These are phyloP conservation scores for Drosophila tristis DNA, from an alignment of 1,140 invertebrate genomes.

Conservation along the genomic window DNA sequence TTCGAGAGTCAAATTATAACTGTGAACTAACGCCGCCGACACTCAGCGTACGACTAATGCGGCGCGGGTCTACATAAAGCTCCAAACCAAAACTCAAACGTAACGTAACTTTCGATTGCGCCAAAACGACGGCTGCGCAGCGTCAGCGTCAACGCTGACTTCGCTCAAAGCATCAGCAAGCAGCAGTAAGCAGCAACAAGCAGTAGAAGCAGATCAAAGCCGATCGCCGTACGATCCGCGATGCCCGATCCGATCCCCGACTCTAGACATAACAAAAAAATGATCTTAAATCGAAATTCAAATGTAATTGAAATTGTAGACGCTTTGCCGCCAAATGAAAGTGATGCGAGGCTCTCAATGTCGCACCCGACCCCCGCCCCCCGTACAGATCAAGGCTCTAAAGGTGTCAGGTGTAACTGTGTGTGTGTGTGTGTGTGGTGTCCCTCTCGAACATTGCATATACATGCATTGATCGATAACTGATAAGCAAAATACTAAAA, in stretches of 20 bases:
- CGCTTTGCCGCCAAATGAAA: slow-evolving; percentile 29
- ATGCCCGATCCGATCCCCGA: too few species aligned
- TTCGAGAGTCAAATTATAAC: slow-evolving; percentile 21
- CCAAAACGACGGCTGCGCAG: slow-evolving; percentile 45
- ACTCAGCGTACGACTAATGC: slow-evolving; percentile 72
- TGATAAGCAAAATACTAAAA: slow-evolving; percentile 50
- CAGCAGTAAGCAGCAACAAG: slow-evolving; percentile 8
- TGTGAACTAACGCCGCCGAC: slow-evolving; percentile 73
- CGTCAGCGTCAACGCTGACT: slow-evolving; percentile 18
- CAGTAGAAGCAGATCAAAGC: neutral
- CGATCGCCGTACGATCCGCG: neutral
- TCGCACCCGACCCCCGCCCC: neutral
- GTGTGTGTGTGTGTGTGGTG: neutral
- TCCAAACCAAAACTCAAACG: neutral
- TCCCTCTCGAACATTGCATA: slow-evolving; percentile 19
- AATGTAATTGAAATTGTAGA: slow-evolving; percentile 36
- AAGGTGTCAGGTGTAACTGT: too few species aligned
- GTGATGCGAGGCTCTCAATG: slow-evolving; percentile 36
- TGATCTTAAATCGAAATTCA: slow-evolving; percentile 43
- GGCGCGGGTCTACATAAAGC: slow-evolving; percentile 63
- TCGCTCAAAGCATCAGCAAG: slow-evolving; percentile 7
- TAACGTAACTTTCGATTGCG: slow-evolving; percentile 81
- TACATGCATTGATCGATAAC: slow-evolving; percentile 12
- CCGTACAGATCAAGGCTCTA: too few species aligned
- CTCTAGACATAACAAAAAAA: slow-evolving; percentile 11